phyloP scores from a whole-genome alignment of 1,140 invertebrate species.

The Coptotermes formosanus region DNA sequence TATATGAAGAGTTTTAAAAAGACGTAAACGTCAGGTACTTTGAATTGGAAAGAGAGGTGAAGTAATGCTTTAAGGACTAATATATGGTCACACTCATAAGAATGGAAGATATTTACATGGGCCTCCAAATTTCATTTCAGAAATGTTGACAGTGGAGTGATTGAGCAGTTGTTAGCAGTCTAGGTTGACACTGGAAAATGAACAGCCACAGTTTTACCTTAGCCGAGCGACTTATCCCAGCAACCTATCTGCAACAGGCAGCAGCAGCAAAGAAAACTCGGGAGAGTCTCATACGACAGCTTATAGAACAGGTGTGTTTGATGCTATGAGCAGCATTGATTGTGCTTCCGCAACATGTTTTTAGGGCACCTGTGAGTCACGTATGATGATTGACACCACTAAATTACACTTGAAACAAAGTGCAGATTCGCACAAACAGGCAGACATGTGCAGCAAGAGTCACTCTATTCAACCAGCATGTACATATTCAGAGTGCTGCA shows the following conservation, averaged over 20 bases:
- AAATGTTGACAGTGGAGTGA: constrained; percentile 6
- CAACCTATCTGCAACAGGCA: constrained; percentile 64
- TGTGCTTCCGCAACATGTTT: no score
- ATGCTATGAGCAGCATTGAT: not conserved
- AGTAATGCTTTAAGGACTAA: not conserved
- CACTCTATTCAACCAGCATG: no score
- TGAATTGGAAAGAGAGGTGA: not conserved
- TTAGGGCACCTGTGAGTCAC: no score
- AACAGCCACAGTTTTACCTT: constrained; percentile 58
- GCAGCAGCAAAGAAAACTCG: constrained; percentile 69
- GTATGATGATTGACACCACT: no score
- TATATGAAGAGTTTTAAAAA: not conserved
- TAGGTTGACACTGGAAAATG: constrained; percentile 44
- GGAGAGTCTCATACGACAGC: constrained; percentile 66
- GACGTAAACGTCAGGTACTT: not conserved
- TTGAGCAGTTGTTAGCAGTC: not conserved
- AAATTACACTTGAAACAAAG: no score
- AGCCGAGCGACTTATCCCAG: constrained; percentile 59
- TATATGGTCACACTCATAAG: not conserved
- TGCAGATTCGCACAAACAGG: no score
- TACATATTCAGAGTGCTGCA: no score
- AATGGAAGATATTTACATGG: not conserved
- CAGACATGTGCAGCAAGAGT: no score
- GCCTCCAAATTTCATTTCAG: not conserved
- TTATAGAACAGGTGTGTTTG: constrained; percentile 58